Conservation (phyloP, 2,888 invertebrate genomes). For the Helobdella robusta region DNA sequence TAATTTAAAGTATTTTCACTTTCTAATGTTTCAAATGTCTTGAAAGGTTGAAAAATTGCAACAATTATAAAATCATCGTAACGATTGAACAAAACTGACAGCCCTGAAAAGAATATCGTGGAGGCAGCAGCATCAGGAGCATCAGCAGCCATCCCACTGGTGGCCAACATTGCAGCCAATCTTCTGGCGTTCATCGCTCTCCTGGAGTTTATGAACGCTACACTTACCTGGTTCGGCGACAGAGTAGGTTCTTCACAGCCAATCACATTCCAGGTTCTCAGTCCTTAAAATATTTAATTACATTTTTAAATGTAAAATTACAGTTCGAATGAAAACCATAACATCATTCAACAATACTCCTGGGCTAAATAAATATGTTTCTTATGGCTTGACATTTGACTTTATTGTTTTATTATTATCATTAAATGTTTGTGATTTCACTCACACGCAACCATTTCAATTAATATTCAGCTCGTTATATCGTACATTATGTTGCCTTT, state of each 20-base stretch:
- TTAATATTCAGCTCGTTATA: conserved; percentile 53
- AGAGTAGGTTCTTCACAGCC: conserved; percentile 56
- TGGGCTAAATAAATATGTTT: too few species aligned
- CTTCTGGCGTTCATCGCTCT: conserved; percentile 82
- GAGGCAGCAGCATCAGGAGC: conserved; percentile 89
- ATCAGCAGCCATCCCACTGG: conserved; percentile 65
- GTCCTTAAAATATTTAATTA: too few species aligned
- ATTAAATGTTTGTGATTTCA: too few species aligned
- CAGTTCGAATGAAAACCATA: too few species aligned
- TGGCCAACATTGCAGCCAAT: conserved; percentile 79
- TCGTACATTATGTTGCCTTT: conserved; percentile 83
- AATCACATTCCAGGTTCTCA: conserved; percentile 53
- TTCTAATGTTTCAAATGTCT: too few species aligned
- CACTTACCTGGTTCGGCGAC: conserved; percentile 55
- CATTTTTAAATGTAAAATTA: too few species aligned
- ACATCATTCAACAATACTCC: too few species aligned
- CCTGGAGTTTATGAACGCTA: conserved; percentile 70
- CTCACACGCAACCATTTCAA: too few species aligned
- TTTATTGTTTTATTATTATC: too few species aligned
- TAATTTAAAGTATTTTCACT: too few species aligned
- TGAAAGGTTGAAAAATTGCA: too few species aligned
- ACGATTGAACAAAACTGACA: conserved; percentile 44
- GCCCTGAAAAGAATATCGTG: conserved; percentile 70
- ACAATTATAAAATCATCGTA: neutral
- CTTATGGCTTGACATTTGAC: too few species aligned